Evolutionary conservation across 64 coral and sea anemone species (phyloP).

Genomic region (Montipora sp.): DNA sequence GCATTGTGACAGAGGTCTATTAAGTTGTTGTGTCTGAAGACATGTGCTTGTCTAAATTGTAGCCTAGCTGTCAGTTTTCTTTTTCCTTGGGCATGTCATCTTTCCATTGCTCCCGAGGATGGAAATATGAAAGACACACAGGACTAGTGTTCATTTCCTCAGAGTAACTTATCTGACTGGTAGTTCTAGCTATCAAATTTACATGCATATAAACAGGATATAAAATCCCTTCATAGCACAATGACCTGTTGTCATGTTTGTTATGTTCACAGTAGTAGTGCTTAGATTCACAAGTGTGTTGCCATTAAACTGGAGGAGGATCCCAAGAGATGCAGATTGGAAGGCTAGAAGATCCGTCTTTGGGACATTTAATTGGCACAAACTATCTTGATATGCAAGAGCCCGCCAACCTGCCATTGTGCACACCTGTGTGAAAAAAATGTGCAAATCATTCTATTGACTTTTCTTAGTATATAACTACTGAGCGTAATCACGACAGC

Average conservation of each 20-base stretch:
- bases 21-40: no score
- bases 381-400: slow-evolving; percentile 5
- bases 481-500: no score
- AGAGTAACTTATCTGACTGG: no score
- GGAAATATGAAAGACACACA: no score
- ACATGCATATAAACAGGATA: no score
- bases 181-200: no score
- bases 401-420: slow-evolving; percentile 42
- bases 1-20: no score
- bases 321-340: slow-evolving; percentile 33
- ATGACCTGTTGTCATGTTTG: slow-evolving; percentile 32
- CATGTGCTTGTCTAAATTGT: no score
- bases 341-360: slow-evolving; percentile 48
- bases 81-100: no score
- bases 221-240: background rate
- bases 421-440: slow-evolving; percentile 33
- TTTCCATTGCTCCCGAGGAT: no score
- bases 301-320: slow-evolving; percentile 59
- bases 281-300: slow-evolving; percentile 41
- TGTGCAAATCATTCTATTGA: background rate
- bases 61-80: no score
- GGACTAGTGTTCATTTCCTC: no score
- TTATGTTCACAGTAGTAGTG: background rate
- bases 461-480: background rate
- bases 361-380: slow-evolving; percentile 42